Evolutionary conservation across 2,113 vertebrate genomes (phyloP).

Genomic region (Dromaius novaehollandiae): DNA sequence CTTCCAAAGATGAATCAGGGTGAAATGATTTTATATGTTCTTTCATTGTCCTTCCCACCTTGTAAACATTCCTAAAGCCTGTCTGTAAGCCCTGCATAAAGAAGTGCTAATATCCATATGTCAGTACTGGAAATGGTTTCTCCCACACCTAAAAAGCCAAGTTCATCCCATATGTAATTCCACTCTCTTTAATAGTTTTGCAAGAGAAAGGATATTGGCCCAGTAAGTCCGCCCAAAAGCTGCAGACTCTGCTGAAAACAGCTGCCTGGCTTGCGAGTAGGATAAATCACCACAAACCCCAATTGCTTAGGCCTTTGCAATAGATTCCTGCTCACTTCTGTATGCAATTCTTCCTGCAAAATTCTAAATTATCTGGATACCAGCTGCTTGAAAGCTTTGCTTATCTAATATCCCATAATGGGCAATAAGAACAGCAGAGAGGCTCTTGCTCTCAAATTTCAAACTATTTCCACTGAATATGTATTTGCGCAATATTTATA

Average conservation of each 20-base stretch:
- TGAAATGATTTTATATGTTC: slow-evolving; percentile 58
- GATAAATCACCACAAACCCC: not conserved
- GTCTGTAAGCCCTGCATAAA: slow-evolving; percentile 52
- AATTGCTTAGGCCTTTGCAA: not conserved
- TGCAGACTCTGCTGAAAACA: slow-evolving; percentile 35
- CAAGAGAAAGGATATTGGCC: not conserved
- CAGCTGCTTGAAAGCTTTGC: slow-evolving; percentile 36
- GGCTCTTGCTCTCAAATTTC: not conserved
- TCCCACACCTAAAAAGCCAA: slow-evolving; percentile 54
- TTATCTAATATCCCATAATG: not conserved
- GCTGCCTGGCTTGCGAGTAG: slow-evolving; percentile 28
- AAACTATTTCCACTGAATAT: not conserved
- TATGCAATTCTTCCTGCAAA: not conserved
- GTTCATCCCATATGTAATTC: slow-evolving; percentile 44
- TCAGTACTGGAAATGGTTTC: slow-evolving; percentile 61
- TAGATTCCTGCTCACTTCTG: slow-evolving; percentile 14
- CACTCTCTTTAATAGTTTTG: slow-evolving; percentile 1
- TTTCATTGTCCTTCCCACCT: slow-evolving; percentile 60
- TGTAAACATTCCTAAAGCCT: slow-evolving; percentile 64
- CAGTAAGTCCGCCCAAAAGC: not conserved
- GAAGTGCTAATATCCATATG: slow-evolving; percentile 63
- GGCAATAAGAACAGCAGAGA: not conserved
- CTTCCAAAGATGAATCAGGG: slow-evolving; percentile 48
- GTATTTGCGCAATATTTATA: not conserved
- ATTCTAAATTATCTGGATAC: slow-evolving; percentile 41